Evolutionary conservation across 2,113 vertebrate species (phyloP), one percentile per base, ranked within the genome.

Genomic region (Canis aureus): DNA sequence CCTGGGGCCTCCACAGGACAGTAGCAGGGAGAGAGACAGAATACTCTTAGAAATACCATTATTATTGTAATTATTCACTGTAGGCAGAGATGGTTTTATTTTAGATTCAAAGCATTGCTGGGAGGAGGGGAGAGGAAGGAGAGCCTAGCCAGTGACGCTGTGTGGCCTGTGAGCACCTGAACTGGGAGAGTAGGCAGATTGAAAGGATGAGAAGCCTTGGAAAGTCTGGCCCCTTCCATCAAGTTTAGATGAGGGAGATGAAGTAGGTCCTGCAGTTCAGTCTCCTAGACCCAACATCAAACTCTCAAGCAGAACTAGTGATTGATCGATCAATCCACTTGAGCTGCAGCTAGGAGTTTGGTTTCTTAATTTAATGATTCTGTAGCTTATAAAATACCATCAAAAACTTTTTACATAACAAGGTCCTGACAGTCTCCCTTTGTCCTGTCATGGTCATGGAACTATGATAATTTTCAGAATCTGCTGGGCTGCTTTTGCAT

Each of bases 41-140:
- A 91, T 91, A 0, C 64, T 95, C 83, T 95, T 84, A 66, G 82
- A 93, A 97, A 94, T 71, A 73, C 23, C 20, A 73, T 93, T 95
- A 83, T 86, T 78, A 93, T 57, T 89, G 11, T 92, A 85, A 95
- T 95, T 89, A 94, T 88, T 96, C 84, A 67, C 43, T 87, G 57
- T 43, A 16, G 13, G 43, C 60, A 87, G 82, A 93, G 35, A n/a
- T 88, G 82, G 19, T 78, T 94, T 93, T 95, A 74, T 96, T 74
- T 83, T 84, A 83, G 15, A 73, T 69, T 73, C 51, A 82, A 84
- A 89, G 29, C 19, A 8, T 94, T 82, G 29, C 66, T 11, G 32
- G 79, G 22, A 84, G 83, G n/a, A 87, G n/a, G 4, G 32, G 76
- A 87, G 69, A 59, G 22, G 8, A 8, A 43, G 49, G 20, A 74